A percentile compares a stretch with the other conserved stretches of the same genome.
Conservation (phyloP, 2,888 invertebrate genomes). For the Drosophila putrida region DNA sequence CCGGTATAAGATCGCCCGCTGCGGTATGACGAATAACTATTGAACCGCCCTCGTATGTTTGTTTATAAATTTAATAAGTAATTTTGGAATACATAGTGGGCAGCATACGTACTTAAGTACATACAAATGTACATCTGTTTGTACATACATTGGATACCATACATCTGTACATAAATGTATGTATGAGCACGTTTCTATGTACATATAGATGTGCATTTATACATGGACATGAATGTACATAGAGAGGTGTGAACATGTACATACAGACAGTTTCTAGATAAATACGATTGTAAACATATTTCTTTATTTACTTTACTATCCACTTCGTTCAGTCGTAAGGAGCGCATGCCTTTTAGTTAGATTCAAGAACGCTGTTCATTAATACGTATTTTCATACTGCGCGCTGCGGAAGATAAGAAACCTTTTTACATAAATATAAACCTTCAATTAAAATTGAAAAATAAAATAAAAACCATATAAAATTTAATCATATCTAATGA, state of each 20-base stretch:
- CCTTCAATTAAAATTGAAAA: constrained; percentile 2
- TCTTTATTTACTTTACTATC: constrained; percentile 52
- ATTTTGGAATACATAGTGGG: constrained; percentile 11
- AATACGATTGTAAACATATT: constrained; percentile 30
- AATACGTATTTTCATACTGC: constrained; percentile 40
- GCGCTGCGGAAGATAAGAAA: constrained; percentile 42
- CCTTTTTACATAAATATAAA: constrained; percentile 10
- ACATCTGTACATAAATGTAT: constrained; percentile 2
- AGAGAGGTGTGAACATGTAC: constrained; percentile 16
- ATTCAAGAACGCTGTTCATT: constrained; percentile 37
- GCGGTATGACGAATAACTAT: constrained; percentile 14
- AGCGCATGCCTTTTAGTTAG: constrained; percentile 46
- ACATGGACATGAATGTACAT: constrained; percentile 13
- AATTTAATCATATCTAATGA: constrained; percentile 43
- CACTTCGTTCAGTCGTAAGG: constrained; percentile 41
- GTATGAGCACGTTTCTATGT: too few species aligned
- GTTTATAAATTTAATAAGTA: constrained; percentile 22
- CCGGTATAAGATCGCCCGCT: constrained; percentile 14
- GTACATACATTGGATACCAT: not conserved
- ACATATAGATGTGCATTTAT: constrained; percentile 3
- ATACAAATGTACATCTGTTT: not conserved
- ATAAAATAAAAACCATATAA: constrained; percentile 9
- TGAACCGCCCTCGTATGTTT: constrained; percentile 88
- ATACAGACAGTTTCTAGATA: constrained; percentile 25
- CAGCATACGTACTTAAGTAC: constrained; percentile 11